Conservation (phyloP, 2,888 invertebrate species). For the Sussaba pulchella region DNA sequence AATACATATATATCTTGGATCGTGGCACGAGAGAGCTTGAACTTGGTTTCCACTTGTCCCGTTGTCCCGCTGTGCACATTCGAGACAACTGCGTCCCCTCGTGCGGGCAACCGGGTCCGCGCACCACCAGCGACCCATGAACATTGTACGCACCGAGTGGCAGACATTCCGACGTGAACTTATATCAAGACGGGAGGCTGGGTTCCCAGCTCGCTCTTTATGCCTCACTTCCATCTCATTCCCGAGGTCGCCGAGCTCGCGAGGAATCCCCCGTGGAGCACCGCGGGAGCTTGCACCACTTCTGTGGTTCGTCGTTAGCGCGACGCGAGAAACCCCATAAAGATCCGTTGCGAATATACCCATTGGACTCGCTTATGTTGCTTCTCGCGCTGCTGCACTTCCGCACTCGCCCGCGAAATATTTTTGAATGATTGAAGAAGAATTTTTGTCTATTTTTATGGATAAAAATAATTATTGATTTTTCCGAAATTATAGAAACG, state of each 20-base stretch:
- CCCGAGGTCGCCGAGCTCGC: not conserved
- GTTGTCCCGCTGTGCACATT: slow-evolving; percentile 41
- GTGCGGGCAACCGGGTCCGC: slow-evolving; percentile 17
- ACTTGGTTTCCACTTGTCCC: slow-evolving; percentile 26
- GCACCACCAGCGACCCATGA: slow-evolving; percentile 6
- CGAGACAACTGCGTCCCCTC: slow-evolving; percentile 51
- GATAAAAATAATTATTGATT: too few species aligned
- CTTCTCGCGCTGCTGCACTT: slow-evolving; percentile 12
- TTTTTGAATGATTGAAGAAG: too few species aligned
- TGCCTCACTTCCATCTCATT: not conserved
- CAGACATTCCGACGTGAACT: slow-evolving; percentile 39
- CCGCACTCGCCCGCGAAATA: not conserved
- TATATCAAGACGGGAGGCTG: slow-evolving; percentile 11
- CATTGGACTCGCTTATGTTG: not conserved
- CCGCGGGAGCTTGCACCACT: slow-evolving; percentile 15
- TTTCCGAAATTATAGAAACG: too few species aligned
- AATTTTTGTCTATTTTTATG: too few species aligned
- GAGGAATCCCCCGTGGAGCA: slow-evolving; percentile 26
- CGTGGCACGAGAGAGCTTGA: slow-evolving; percentile 13
- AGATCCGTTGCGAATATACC: slow-evolving; percentile 11
- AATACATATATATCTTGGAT: slow-evolving; percentile 8
- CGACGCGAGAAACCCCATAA: slow-evolving; percentile 41
- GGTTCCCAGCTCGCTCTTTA: too few species aligned
- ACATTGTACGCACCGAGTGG: slow-evolving; percentile 5
- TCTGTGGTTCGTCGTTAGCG: slow-evolving; percentile 40